Evolutionary conservation across 2,888 invertebrate species (phyloP), one percentile per base, ranked within the genome.

Genomic region (Synergus japonicus): DNA sequence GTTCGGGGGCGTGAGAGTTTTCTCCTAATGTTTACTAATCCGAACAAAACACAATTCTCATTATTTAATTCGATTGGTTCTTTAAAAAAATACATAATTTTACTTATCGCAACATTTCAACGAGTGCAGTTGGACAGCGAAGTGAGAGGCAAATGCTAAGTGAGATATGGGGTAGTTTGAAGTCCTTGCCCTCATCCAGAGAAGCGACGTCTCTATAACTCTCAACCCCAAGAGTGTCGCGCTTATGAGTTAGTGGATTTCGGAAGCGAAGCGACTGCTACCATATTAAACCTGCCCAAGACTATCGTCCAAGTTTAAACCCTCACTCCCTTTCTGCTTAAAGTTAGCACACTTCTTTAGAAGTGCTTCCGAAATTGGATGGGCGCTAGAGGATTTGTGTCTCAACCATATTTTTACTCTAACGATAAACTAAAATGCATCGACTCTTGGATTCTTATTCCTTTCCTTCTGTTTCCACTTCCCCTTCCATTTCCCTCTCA

Each of bases 221-320:
- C 83, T 83, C 82, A 81, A 83, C 81, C 78, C 78, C 79, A 82
- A 63, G 76, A 85, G 81, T 83, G 85, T 85, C 83, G 80, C 81
- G 82, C 84, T 85, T 87, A 87, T 89, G 88, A 89, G 87, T 89
- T 89, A 88, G 84, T 86, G 82, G 86, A 86, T 86, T 84, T 84
- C 77, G 67, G 76, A 85, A 81, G 79, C 81, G 85, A 86, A 82
- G 81, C 76, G 88, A 89, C 86, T 87, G 87, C 85, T 81, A 85
- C 86, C 87, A 87, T 89, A 90, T 90, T 89, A 90, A 89, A 89
- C 82, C 86, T 85, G 81, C 85, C 85, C 84, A 67, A 85, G 86
- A 84, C 83, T 85, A 83, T 84, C 85, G 80, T 82, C 82, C 86
- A 85, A 88, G 83, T 88, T 88, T 87, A 87, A 87, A 86, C 84